Base-by-base conservation (phyloP, 2,797 vertebrate species). In the Menidia menidia region DNA sequence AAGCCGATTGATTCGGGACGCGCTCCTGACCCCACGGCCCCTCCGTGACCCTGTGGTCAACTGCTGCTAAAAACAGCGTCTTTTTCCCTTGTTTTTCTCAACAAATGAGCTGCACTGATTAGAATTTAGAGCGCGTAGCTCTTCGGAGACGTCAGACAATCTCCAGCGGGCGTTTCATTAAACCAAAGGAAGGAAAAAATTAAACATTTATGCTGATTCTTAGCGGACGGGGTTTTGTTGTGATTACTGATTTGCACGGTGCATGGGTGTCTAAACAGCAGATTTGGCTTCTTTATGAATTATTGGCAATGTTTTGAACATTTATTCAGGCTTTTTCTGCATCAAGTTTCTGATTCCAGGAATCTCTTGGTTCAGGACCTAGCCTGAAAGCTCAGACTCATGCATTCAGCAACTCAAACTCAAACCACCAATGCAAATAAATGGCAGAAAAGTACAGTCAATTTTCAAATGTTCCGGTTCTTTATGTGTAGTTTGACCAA, bases 1-100 rank as follows among this genome's bases (percentile, higher is more conserved):
- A 69, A 33, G 18, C 4, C 2, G n/a, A 31, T 43, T 61, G 65
- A 60, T 64, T 68, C 33, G 67, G 19, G 12, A 68, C 43, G 52
- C 14, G n/a, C 16, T 19, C 57, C 48, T 51, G 18, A 50, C 41
- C 16, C 18, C 25, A 43, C 35, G 18, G 18, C 33, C 30, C 43
- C 6, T 15, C 41, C 32, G 52, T 6, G 8, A 50, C 33, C 41
- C 31, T 45, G 41, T 31, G 25, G 57, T 16, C 51, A 51, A 19
- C 16, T 44, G 35, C 14, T 44, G 13, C 33, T 30, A 30, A 42
- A 57, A 47, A 9, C 45, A 30, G 31, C 19, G 41, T 16, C 9
- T 19, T 33, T 33, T 68, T 13, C 6, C 60, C 12, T 30, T 35
- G 11, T 61, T 41, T 48, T 32, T 62, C 18, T n/a, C 14, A 10